These are phyloP conservation scores for Maconellicoccus hirsutus DNA, from an alignment of 1,140 invertebrate species.

Conservation along the genomic window DNA sequence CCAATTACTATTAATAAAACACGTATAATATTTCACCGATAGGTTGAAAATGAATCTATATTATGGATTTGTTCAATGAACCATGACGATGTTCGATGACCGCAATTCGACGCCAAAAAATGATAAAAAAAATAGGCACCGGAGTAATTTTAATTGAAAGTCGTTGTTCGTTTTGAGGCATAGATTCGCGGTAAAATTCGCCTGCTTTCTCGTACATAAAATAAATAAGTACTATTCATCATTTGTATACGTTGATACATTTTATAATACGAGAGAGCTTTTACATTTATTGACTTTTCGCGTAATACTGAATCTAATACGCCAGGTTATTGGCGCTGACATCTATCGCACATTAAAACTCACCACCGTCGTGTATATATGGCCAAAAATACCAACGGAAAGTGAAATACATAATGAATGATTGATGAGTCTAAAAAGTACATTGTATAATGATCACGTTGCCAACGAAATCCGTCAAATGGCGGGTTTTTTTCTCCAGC, in stretches of 20 bases:
- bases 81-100: too few relatives aligned
- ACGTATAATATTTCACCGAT: too few relatives aligned
- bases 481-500: neutral
- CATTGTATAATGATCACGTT: neutral
- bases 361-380: neutral
- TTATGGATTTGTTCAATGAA: too few relatives aligned
- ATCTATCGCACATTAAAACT: too few relatives aligned
- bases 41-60: too few relatives aligned
- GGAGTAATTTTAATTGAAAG: neutral
- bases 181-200: neutral
- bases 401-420: neutral
- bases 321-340: neutral
- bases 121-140: neutral
- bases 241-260: too few relatives aligned
- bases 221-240: neutral
- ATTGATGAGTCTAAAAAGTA: neutral
- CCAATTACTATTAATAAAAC: too few relatives aligned
- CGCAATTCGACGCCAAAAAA: too few relatives aligned
- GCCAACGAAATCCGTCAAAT: neutral
- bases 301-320: neutral
- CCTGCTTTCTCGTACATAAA: neutral
- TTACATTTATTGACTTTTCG: conserved; percentile 4
- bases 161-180: neutral
- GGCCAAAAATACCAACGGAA: neutral
- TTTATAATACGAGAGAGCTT: neutral